phyloP scores from a whole-genome alignment of 2,888 invertebrate genomes.

The Geotrupes spiniger region DNA sequence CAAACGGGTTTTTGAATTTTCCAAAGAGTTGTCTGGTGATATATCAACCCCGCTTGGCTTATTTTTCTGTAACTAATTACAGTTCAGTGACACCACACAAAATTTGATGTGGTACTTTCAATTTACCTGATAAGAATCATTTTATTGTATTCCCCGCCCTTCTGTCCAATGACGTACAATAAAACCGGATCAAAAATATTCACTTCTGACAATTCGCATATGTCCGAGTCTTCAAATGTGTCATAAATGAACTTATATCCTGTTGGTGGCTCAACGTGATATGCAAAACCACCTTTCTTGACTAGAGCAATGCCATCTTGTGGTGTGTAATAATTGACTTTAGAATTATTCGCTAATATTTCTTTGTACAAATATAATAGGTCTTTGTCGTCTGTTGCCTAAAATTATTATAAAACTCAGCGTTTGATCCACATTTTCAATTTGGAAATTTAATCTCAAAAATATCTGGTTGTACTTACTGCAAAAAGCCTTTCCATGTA shows the following conservation, averaged over 20 bases:
- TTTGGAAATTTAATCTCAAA: no score
- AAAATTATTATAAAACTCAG: no score
- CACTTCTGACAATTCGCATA: conserved; percentile 51
- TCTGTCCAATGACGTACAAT: conserved; percentile 46
- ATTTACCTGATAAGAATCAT: conserved; percentile 38
- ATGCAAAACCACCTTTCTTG: conserved; percentile 54
- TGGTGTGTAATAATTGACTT: conserved; percentile 24
- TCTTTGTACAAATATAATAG: conserved; percentile 19
- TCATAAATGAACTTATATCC: conserved; percentile 46
- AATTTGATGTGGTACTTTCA: background rate
- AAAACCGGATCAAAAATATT: conserved; percentile 37
- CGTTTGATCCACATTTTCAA: no score
- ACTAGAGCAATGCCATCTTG: conserved; percentile 48
- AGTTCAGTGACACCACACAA: background rate
- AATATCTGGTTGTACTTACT: conserved; percentile 2
- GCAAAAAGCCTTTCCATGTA: conserved; percentile 39
- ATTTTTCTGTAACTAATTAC: conserved; percentile 16
- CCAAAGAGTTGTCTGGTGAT: conserved; percentile 14
- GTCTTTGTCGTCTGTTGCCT: conserved; percentile 20
- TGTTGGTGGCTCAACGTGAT: conserved; percentile 51
- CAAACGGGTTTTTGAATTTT: conserved; percentile 18
- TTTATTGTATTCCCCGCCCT: conserved; percentile 41
- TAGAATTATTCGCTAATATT: conserved; percentile 15
- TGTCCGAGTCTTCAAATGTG: conserved; percentile 49
- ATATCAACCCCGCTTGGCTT: conserved; percentile 13